Conservation (phyloP, 2,888 invertebrate species). For the Hypsopygia costalis region DNA sequence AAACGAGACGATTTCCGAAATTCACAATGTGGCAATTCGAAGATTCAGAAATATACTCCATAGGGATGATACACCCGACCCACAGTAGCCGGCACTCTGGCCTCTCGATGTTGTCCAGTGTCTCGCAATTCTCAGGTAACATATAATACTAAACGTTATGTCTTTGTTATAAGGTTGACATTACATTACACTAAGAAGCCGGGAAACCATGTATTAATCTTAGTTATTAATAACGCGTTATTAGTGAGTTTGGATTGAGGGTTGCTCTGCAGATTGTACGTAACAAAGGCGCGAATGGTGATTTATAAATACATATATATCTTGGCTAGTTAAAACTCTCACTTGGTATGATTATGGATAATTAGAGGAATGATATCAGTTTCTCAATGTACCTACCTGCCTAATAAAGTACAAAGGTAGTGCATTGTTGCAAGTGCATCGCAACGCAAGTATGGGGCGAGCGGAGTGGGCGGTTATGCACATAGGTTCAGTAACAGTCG, state of each 20-base stretch:
- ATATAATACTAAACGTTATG: not conserved
- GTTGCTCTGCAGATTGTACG: not conserved
- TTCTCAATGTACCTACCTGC: no score
- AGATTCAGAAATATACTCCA: constrained; percentile 89
- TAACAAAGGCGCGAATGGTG: not conserved
- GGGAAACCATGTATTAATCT: not conserved
- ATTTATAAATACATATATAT: no score
- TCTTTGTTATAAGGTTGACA: not conserved
- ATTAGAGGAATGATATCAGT: no score
- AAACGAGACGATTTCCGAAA: not conserved
- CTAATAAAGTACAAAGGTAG: no score
- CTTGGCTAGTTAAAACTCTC: no score
- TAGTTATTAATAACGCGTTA: constrained; percentile 1
- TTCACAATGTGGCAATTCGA: constrained; percentile 84
- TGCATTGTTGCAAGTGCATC: no score
- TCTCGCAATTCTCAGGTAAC: constrained; percentile 70
- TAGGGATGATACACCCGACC: constrained; percentile 88
- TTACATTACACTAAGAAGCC: no score
- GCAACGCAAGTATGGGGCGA: no score
- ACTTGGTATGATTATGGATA: no score
- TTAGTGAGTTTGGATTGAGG: constrained; percentile 1
- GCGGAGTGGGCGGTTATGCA: no score
- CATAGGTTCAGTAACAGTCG: no score
- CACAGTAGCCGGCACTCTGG: constrained; percentile 85
- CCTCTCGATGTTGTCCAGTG: constrained; percentile 71